Evolutionary conservation across 2,888 invertebrate genomes (phyloP), one percentile per base, ranked within the genome.

Genomic region (Macaria liturata): DNA sequence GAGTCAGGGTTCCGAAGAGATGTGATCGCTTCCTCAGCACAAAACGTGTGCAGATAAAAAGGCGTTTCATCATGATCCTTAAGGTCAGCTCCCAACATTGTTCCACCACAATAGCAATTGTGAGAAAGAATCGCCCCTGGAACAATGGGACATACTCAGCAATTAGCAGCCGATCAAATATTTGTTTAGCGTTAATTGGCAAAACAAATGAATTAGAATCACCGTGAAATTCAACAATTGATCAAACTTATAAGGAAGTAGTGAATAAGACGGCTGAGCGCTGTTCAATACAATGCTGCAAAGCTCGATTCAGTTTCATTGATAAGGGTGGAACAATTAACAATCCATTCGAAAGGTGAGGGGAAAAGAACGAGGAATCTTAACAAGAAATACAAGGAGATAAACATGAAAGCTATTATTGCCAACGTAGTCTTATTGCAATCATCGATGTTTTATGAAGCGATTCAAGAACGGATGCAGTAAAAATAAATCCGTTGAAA

Each of bases 11-110:
- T 70, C 74, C 63, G 59, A 70, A 39, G 8, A 59, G 75, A 78
- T 73, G 67, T 70, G 68, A 72, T 75, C 70, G 69, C 73, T 80
- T 78, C 80, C 75, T 74, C 62, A 70, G 51, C 51, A 69, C 64
- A 61, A 65, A 42, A 60, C 50, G 61, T 56, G 64, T 63, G 59
- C 60, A 69, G 69, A 71, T 74, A 75, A 81, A 80, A 78, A 80
- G 71, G 74, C 73, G 71, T 85, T 84, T 81, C 84, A 79, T 81
- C 82, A 83, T 70, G 79, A 78, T 76, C 81, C 76, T 75, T 81
- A 83, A 85, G 90, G 91, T 88, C 89, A 84, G 74, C 83, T 91
- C 91, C 84, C 91, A 91, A 91, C 87, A 90, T 90, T 89, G 89
- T 90, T 74, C 80, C 65, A 75, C 78, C 70, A 91, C 91, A 91